A percentile compares a stretch with the other conserved stretches of the same genome.
Evolutionary conservation across 2,113 vertebrate genomes (phyloP).

Genomic region (Nesoenas mayeri): DNA sequence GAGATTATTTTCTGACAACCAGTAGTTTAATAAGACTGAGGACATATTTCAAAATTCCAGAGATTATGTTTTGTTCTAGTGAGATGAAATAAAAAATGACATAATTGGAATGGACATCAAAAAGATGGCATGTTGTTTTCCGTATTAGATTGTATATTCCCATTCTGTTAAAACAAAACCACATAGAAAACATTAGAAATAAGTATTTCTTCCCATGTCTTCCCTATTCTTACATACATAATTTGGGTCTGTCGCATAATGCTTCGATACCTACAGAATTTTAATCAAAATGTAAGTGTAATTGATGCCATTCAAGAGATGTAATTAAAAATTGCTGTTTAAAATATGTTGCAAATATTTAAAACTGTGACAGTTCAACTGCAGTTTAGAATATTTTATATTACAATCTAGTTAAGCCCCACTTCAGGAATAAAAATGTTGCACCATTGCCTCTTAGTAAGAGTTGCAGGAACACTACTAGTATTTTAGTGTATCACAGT

Average conservation of each 20-base stretch:
- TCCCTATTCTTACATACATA: neutral
- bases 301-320: neutral
- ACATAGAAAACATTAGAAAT: neutral
- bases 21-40: neutral
- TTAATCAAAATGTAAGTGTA: neutral
- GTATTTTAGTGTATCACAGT: neutral
- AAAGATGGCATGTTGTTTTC: neutral
- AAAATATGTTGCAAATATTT: neutral
- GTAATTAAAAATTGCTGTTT: neutral
- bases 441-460: neutral
- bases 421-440: neutral
- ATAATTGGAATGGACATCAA: neutral
- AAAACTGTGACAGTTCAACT: neutral
- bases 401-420: neutral
- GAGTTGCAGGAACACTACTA: neutral
- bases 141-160: neutral
- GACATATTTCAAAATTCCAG: neutral
- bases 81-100: neutral
- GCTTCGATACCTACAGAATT: neutral
- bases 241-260: neutral
- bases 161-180: neutral
- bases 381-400: neutral
- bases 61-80: neutral
- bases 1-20: neutral
- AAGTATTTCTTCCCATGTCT: neutral